These are phyloP conservation scores for Lutraria rhynchaena DNA, from an alignment of 1,140 invertebrate species.

Conservation along the genomic window DNA sequence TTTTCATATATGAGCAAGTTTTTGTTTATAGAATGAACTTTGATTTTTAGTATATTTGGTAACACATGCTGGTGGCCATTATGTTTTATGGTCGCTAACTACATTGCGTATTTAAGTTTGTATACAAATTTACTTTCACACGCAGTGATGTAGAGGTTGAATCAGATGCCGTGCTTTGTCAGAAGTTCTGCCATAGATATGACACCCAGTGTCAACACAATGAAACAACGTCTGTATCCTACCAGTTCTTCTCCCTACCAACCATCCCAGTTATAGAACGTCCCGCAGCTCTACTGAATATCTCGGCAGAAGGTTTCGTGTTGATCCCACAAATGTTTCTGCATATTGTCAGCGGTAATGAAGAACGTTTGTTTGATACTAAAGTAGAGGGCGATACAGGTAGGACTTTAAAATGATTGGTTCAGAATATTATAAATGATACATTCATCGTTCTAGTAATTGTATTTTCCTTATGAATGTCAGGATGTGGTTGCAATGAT, in stretches of 20 bases:
- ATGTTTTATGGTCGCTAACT: no score
- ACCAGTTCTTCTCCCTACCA: constrained; percentile 79
- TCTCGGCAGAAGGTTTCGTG: constrained; percentile 71
- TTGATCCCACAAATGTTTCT: constrained; percentile 74
- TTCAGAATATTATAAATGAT: background rate
- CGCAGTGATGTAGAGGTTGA: constrained; percentile 62
- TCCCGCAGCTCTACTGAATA: constrained; percentile 71
- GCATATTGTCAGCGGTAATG: constrained; percentile 71
- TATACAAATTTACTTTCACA: no score
- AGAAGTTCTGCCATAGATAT: constrained; percentile 67
- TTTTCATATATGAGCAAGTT: no score
- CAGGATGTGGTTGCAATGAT: no score
- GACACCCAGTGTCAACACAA: constrained; percentile 78
- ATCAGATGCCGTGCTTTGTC: constrained; percentile 76
- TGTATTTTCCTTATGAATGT: background rate
- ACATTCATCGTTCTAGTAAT: background rate
- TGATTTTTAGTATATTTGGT: no score
- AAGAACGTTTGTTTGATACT: constrained; percentile 72
- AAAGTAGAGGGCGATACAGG: constrained; percentile 68
- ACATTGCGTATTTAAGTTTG: no score
- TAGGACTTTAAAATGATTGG: no score
- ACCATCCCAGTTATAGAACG: constrained; percentile 66
- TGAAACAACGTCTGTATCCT: constrained; percentile 79
- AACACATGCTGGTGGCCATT: no score
- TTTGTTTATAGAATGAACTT: no score